A percentile compares a stretch with the other conserved stretches of the same genome.
Conservation (phyloP, 1,140 invertebrate species). For the Lasioglossum albipes region DNA sequence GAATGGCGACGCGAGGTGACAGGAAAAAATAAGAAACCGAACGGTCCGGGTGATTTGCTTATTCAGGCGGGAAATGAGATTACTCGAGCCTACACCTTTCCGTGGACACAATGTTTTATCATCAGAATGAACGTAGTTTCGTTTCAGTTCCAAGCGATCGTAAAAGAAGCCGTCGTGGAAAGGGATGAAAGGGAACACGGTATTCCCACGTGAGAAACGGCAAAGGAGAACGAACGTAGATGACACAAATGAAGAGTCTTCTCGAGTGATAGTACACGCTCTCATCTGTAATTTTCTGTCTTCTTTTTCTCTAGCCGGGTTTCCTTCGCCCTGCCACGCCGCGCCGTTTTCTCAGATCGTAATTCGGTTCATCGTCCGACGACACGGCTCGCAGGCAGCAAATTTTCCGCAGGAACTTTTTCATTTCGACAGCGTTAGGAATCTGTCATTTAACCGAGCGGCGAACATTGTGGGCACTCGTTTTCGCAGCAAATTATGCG, state of each 20-base stretch:
- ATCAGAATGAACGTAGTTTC: not conserved
- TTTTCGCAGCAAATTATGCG: conserved; percentile 66
- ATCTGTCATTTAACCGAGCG: conserved; percentile 66
- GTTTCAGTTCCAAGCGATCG: not conserved
- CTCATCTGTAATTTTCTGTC: conserved; percentile 72
- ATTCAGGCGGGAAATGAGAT: not conserved
- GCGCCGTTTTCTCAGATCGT: conserved; percentile 5
- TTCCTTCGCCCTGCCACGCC: not conserved
- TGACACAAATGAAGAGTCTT: conserved; percentile 57
- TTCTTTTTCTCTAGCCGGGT: conserved; percentile 13
- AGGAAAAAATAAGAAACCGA: too few species aligned
- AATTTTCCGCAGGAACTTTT: conserved; percentile 55
- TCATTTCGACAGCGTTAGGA: conserved; percentile 64
- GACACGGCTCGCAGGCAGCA: conserved; percentile 24
- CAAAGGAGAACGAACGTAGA: not conserved
- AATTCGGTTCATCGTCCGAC: conserved; percentile 34
- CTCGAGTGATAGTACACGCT: conserved; percentile 61
- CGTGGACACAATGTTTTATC: not conserved
- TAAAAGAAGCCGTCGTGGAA: conserved; percentile 1
- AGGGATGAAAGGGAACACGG: conserved; percentile 20
- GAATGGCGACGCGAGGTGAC: too few species aligned
- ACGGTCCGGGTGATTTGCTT: not conserved
- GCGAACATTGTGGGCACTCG: conserved; percentile 36
- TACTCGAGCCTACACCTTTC: not conserved
- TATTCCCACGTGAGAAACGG: conserved; percentile 10